phyloP scores from a whole-genome alignment of 1,140 invertebrate species.

The Latrodectus geometricus region DNA sequence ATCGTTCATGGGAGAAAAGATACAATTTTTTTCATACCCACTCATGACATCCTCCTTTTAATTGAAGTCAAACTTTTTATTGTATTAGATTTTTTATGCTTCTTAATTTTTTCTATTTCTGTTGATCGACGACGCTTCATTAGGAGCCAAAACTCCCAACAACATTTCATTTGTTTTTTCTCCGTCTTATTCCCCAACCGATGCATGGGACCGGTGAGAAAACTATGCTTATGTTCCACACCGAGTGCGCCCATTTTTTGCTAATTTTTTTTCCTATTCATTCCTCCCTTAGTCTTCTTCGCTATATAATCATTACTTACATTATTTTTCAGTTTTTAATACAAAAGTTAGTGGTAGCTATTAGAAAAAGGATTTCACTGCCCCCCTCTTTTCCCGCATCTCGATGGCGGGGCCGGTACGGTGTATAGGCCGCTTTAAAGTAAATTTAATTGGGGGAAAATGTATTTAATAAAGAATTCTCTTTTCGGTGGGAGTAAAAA shows the following conservation, averaged over 20 bases:
- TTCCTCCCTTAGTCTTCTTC: conserved; percentile 15
- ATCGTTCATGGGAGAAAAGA: not conserved
- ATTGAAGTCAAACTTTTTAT: conserved; percentile 50
- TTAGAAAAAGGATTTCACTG: conserved; percentile 51
- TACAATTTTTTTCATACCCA: not conserved
- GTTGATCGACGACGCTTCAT: conserved; percentile 55
- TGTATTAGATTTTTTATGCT: conserved; percentile 8
- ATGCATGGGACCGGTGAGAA: conserved; percentile 27
- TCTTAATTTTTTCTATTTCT: conserved; percentile 32
- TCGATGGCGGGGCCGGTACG: conserved; percentile 2
- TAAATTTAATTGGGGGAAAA: conserved; percentile 62
- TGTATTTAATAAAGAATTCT: conserved; percentile 61
- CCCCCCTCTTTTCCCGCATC: conserved; percentile 10
- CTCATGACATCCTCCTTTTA: conserved; percentile 32
- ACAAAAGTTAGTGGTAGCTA: conserved; percentile 62
- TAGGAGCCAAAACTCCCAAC: conserved; percentile 27
- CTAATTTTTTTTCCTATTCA: not conserved
- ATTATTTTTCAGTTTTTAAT: conserved; percentile 59
- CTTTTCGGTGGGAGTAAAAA: conserved; percentile 40
- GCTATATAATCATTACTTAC: conserved; percentile 57
- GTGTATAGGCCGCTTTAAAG: conserved; percentile 56
- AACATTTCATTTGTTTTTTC: conserved; percentile 44
- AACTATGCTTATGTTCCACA: conserved; percentile 37
- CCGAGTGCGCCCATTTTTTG: not conserved
- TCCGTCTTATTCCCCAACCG: conserved; percentile 37